A percentile compares a stretch with the other conserved stretches of the same genome.
Evolutionary conservation across 2,797 vertebrate species (phyloP).

Genomic region (Erpetoichthys calabaricus): DNA sequence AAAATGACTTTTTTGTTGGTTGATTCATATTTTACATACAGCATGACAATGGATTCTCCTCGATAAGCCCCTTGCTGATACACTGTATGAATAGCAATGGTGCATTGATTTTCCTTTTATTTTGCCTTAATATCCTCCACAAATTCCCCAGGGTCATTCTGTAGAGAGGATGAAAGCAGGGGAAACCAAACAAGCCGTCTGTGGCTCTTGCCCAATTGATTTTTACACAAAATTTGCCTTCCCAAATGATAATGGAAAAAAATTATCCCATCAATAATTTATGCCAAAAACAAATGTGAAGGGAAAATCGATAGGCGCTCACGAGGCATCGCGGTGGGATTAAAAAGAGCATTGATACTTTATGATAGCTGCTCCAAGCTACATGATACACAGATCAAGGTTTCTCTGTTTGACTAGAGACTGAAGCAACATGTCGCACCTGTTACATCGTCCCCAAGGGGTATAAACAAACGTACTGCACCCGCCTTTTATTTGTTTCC

Average conservation of each 20-base stretch:
- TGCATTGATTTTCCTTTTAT: constrained; percentile 11
- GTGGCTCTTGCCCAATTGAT: constrained; percentile 48
- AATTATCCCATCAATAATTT: constrained; percentile 59
- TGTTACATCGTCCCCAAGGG: constrained; percentile 4
- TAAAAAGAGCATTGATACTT: constrained; percentile 18
- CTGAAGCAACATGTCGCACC: constrained; percentile 3
- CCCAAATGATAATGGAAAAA: constrained; percentile 42
- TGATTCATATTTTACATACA: constrained; percentile 1
- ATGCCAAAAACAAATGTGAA: constrained; percentile 55
- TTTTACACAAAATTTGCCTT: constrained; percentile 65
- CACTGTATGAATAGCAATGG: constrained; percentile 14
- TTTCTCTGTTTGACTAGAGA: constrained; percentile 9
- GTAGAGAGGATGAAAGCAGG: constrained; percentile 42
- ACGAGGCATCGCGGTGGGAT: constrained; percentile 31
- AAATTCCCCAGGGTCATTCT: constrained; percentile 22
- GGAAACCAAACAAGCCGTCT: constrained; percentile 40
- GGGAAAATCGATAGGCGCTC: constrained; percentile 48
- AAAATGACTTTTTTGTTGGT: too few relatives aligned
- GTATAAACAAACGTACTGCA: not conserved
- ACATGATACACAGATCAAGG: constrained; percentile 12
- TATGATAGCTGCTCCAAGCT: constrained; percentile 8
- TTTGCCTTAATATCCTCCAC: constrained; percentile 27
- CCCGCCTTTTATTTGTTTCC: not conserved
- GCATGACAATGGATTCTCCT: not conserved
- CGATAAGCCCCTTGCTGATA: not conserved